Conservation (phyloP, 2,888 invertebrate genomes). For the Sarcophaga subvicina region DNA sequence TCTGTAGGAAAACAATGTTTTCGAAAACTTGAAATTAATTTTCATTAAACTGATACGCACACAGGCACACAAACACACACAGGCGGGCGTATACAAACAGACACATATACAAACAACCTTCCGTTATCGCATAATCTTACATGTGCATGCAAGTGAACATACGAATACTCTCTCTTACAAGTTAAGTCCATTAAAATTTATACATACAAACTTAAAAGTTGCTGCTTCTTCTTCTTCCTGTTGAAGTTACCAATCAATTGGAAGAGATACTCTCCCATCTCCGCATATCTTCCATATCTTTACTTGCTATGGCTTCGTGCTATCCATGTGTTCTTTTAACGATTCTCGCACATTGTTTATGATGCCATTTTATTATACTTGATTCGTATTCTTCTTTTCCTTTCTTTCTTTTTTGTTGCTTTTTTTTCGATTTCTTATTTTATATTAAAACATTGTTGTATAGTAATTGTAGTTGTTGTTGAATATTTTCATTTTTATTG, state of each 20-base stretch:
- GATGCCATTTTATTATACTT: slow-evolving; percentile 22
- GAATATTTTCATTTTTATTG: neutral
- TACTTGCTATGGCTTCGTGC: neutral
- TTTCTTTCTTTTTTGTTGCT: neutral
- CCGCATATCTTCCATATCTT: neutral
- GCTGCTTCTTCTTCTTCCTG: too few species aligned
- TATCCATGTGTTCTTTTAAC: neutral
- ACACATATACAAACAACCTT: too few species aligned
- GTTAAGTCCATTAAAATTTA: neutral
- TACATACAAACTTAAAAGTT: neutral
- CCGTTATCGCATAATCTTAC: neutral
- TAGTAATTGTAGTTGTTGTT: too few species aligned
- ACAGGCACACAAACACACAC: neutral
- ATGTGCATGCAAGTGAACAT: neutral
- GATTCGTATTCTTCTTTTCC: neutral
- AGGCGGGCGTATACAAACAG: neutral
- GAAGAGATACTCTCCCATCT: neutral
- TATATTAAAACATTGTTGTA: neutral
- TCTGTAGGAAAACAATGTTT: neutral
- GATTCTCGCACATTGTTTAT: slow-evolving; percentile 26
- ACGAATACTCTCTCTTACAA: too few species aligned
- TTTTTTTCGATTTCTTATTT: neutral
- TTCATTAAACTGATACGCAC: neutral
- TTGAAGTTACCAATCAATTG: slow-evolving; percentile 33
- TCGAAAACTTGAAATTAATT: neutral